Base-by-base conservation (phyloP, 2,113 vertebrate species). In the Globicephala melas region DNA sequence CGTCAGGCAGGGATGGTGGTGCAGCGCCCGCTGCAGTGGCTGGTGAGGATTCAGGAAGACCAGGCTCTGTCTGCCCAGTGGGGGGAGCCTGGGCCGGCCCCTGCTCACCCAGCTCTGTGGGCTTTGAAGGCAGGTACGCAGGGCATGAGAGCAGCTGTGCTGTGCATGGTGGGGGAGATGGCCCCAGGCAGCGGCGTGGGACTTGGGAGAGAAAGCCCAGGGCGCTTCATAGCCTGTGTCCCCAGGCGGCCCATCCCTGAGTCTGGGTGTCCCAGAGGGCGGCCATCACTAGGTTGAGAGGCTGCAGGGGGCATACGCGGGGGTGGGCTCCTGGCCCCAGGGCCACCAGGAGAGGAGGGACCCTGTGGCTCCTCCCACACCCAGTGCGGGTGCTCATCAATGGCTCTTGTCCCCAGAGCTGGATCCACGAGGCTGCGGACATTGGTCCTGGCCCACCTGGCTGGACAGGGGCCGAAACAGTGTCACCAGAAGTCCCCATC, bases 281-380 rank as follows among this genome's bases (percentile, higher is more conserved):
- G 28, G 23, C 38, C 4, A 7, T 44, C 41, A 23, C 6, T 1
- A 13, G 20, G 38, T 13, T 36, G 4, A 6, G 65, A 4, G 12
- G 41, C 26, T 2, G 15, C 36, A 20, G 6, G 4, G 73, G 11
- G 12, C 0, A 1, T 15, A 12, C 0, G 6, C 12, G 0, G 28
- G 2, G 18, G 21, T 2, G 28, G 10, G 17, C 0, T 9, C 18
- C 60, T 44, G 44, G n/a, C 33, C 60, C 15, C 41, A 31, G 31
- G 47, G 77, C 2, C 21, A 8, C 5, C 21, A 36, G 53, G 18
- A 4, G 25, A 5, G 9, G 2, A 47, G 31, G 26, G 55, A 41
- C 18, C 33, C n/a, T 0, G 4, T 17, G 33, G 6, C 6, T 25
- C 55, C 41, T 62, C 9, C 2, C 58, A 8, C 20, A 3, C 26